These are phyloP conservation scores for Coboldia fuscipes DNA, from an alignment of 1,140 invertebrate genomes.

Conservation along the genomic window DNA sequence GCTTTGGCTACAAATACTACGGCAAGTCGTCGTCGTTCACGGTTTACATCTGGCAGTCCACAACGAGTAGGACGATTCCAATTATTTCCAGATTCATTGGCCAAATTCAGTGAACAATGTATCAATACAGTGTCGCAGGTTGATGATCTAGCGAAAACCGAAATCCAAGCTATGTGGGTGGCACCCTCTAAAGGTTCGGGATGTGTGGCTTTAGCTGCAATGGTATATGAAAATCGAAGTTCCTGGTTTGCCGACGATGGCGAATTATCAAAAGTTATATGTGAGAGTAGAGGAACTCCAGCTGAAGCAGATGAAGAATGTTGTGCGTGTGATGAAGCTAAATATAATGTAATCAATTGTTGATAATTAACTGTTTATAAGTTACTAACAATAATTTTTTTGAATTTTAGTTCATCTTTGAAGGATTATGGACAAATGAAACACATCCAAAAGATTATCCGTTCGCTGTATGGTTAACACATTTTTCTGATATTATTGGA, in stretches of 20 bases:
- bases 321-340: constrained; percentile 81
- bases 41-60: constrained; percentile 18
- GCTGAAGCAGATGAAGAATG: constrained; percentile 37
- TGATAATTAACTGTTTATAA: background rate
- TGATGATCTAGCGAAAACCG: constrained; percentile 55
- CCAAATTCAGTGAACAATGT: constrained; percentile 66
- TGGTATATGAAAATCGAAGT: constrained; percentile 61
- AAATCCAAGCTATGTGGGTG: constrained; percentile 79
- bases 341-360: constrained; percentile 45
- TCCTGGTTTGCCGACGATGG: constrained; percentile 85
- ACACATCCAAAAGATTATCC: constrained; percentile 98
- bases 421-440: constrained; percentile 87
- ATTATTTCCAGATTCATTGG: constrained; percentile 55
- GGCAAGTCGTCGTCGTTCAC: constrained; percentile 17
- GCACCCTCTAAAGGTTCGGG: constrained; percentile 64
- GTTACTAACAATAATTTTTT: background rate
- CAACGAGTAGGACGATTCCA: constrained; percentile 50
- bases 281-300: constrained; percentile 32
- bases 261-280: constrained; percentile 55
- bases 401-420: constrained; percentile 54
- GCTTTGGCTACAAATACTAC: constrained; percentile 37
- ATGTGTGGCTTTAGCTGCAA: constrained; percentile 60
- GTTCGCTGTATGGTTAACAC: constrained; percentile 67
- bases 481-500: constrained; percentile 96
- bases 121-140: constrained; percentile 66